Conservation (phyloP, 2,888 invertebrate species). For the Nezara viridula region DNA sequence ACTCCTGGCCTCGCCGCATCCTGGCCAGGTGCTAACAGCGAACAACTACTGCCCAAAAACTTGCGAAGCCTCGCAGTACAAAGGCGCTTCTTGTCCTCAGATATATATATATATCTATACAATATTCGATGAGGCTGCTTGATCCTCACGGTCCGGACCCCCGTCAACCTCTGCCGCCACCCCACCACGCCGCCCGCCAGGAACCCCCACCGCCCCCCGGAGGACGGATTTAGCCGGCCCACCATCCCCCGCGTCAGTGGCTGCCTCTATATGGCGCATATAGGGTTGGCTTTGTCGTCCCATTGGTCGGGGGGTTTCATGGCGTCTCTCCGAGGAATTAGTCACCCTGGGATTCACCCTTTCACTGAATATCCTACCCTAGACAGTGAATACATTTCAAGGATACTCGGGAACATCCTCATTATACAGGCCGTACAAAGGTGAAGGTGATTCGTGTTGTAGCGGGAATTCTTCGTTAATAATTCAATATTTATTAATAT, state of each 20-base stretch:
- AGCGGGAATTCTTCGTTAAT: too few relatives aligned
- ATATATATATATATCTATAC: background rate
- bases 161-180: slow-evolving; percentile 46
- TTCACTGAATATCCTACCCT: slow-evolving; percentile 25
- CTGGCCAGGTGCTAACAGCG: slow-evolving; percentile 17
- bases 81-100: background rate
- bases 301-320: background rate
- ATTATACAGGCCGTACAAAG: background rate
- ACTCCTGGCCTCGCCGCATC: slow-evolving; percentile 57
- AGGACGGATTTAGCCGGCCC: background rate
- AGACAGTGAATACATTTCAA: slow-evolving; percentile 15
- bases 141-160: slow-evolving; percentile 55
- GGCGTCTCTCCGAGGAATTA: background rate
- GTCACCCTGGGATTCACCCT: slow-evolving; percentile 38
- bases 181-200: background rate
- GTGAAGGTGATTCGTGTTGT: background rate
- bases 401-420: background rate
- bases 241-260: slow-evolving; percentile 37
- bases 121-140: slow-evolving; percentile 13
- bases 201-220: slow-evolving; percentile 44
- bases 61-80: slow-evolving; percentile 13
- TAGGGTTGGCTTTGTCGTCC: background rate
- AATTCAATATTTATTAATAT: too few relatives aligned
- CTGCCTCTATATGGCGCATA: slow-evolving; percentile 13
- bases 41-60: slow-evolving; percentile 2